Evolutionary conservation across 2,888 invertebrate genomes (phyloP), one percentile per base, ranked within the genome.

Genomic region (Oscheius sp.): DNA sequence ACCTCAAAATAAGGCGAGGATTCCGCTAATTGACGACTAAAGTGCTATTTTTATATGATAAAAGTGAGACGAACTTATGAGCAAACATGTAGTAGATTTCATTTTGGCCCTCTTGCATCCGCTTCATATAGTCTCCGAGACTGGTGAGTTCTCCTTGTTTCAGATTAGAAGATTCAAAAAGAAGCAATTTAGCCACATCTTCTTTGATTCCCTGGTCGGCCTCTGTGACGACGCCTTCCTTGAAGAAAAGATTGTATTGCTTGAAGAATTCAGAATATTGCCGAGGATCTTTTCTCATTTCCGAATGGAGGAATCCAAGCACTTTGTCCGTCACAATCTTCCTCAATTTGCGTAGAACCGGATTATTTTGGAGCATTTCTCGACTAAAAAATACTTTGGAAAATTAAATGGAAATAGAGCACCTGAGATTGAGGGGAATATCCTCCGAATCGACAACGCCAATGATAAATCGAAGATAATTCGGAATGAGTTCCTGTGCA

Each of bases 401-500:
- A n/a, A n/a, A n/a, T n/a, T n/a, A n/a, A n/a, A n/a, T n/a, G n/a
- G n/a, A n/a, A n/a, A n/a, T n/a, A n/a, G n/a, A n/a, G n/a, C n/a
- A n/a, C n/a, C n/a, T 96, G 72, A 97, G 90, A 90, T 97, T 97
- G 67, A 97, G 89, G 46, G 97, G 97, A 89, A 97, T 96, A 88
- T 97, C 97, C 90, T 97, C 97, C 0, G 95, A 96, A 89, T 97
- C 97, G 17, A 97, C 95, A 33, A 97, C 96, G 86, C 92, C 96
- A 91, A 95, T 95, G 2, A 97, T 90, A 88, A 97, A 97, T 82
- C 96, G 90, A 79, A 97, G 89, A 94, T 96, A 97, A 72, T 70
- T 61, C 8, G 84, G 84, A 66, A 84, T 73, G n/a, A 84, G 72
- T 46, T 84, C 82, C 55, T 81, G 79, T 2, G 84, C 84, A 48